phyloP scores from a whole-genome alignment of 2,113 vertebrate genomes.

The Pachycephala philippinensis region DNA sequence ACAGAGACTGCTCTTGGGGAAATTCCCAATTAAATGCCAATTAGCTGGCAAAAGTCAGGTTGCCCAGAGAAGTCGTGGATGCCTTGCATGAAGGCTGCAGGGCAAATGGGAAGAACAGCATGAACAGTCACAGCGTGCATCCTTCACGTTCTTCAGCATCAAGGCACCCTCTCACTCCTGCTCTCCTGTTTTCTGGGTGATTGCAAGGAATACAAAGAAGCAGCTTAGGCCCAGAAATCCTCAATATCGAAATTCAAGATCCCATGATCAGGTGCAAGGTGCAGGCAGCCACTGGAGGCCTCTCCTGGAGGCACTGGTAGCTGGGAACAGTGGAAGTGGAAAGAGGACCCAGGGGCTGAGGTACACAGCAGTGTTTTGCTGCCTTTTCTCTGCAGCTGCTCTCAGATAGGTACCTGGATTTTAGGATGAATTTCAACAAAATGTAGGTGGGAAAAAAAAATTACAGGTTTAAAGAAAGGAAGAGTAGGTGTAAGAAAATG shows the following conservation, averaged over 20 bases:
- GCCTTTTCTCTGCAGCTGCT: not conserved
- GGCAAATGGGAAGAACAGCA: not conserved
- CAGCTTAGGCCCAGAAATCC: not conserved
- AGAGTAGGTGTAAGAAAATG: not conserved
- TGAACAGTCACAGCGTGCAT: rapidly evolving
- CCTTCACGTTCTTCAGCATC: rapidly evolving
- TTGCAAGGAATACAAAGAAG: not conserved
- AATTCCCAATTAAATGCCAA: not conserved
- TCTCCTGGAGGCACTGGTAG: not conserved
- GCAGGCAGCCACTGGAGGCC: not conserved
- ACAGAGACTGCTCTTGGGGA: not conserved
- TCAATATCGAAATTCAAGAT: rapidly evolving
- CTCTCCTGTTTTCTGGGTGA: not conserved
- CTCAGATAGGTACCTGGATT: not conserved
- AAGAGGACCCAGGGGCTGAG: not conserved
- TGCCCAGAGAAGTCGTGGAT: not conserved
- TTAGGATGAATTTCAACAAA: not conserved
- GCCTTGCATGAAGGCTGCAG: not conserved
- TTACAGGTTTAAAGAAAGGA: not conserved
- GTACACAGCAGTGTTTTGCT: rapidly evolving
- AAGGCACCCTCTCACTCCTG: not conserved
- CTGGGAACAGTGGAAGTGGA: not conserved
- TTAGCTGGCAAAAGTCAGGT: not conserved
- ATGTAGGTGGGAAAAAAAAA: not conserved
- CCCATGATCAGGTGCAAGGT: not conserved